Evolutionary conservation across 1,140 invertebrate genomes (phyloP).

Genomic region (Hestina assimilis): DNA sequence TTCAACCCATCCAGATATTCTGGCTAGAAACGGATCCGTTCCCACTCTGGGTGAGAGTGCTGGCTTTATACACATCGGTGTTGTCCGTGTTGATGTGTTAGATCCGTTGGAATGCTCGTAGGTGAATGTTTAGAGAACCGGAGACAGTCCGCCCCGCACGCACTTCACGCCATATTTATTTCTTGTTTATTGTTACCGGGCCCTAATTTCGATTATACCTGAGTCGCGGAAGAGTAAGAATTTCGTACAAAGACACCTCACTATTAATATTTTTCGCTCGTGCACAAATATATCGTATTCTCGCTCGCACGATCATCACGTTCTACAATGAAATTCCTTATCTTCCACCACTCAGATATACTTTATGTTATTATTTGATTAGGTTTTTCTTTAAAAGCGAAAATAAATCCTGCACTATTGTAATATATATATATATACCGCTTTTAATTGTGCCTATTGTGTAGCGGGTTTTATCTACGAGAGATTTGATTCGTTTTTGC

Average conservation of each 20-base stretch:
- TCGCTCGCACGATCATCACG: too few species aligned
- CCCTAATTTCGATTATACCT: not conserved
- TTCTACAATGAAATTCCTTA: too few species aligned
- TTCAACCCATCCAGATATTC: conserved; percentile 82
- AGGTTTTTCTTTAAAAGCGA: not conserved
- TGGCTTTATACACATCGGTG: conserved; percentile 75
- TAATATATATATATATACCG: not conserved
- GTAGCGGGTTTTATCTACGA: not conserved
- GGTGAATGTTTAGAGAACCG: conserved; percentile 73
- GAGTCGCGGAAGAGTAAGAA: too few species aligned
- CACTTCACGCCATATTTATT: not conserved
- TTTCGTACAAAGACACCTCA: too few species aligned
- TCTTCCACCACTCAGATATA: too few species aligned
- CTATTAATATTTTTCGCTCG: too few species aligned
- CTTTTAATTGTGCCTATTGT: too few species aligned
- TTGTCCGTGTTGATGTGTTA: conserved; percentile 72
- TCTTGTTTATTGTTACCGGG: not conserved
- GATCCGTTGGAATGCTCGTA: conserved; percentile 74
- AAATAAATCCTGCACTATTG: not conserved
- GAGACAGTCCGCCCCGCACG: conserved; percentile 50
- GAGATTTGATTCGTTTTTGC: not conserved
- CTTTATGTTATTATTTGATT: not conserved
- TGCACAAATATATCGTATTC: too few species aligned
- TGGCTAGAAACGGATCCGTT: conserved; percentile 86
- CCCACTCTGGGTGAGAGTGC: conserved; percentile 85